These are phyloP conservation scores for Bucorvus abyssinicus DNA, from an alignment of 2,797 vertebrate species.

Conservation along the genomic window DNA sequence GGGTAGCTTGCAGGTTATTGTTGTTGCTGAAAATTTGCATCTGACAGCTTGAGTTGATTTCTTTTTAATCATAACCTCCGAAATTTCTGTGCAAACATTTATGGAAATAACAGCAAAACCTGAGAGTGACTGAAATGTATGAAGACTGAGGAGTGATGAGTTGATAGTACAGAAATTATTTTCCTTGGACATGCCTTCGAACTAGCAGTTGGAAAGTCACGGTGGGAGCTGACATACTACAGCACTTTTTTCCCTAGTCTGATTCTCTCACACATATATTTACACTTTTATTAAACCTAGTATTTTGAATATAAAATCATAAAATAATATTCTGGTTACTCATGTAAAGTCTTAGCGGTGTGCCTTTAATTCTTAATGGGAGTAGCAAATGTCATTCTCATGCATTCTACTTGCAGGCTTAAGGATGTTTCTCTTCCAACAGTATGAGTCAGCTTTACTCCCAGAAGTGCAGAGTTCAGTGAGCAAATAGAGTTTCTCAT, in stretches of 20 bases:
- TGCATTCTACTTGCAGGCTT: neutral
- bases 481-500: neutral
- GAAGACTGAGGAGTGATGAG: neutral
- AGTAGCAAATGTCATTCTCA: neutral
- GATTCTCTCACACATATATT: neutral
- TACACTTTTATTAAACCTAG: neutral
- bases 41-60: neutral
- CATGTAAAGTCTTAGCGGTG: fast-evolving
- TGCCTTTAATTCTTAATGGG: neutral
- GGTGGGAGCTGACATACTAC: neutral
- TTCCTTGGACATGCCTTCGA: neutral
- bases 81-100: neutral
- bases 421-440: neutral
- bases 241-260: neutral
- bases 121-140: neutral
- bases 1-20: neutral
- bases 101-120: neutral
- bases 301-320: neutral
- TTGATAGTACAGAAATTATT: neutral
- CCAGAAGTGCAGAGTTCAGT: neutral
- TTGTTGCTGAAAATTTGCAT: neutral
- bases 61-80: neutral
- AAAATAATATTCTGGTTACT: neutral
- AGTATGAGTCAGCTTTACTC: neutral
- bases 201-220: neutral